Evolutionary conservation across 2,888 invertebrate genomes (phyloP).

Genomic region (Odontocolon sp.): DNA sequence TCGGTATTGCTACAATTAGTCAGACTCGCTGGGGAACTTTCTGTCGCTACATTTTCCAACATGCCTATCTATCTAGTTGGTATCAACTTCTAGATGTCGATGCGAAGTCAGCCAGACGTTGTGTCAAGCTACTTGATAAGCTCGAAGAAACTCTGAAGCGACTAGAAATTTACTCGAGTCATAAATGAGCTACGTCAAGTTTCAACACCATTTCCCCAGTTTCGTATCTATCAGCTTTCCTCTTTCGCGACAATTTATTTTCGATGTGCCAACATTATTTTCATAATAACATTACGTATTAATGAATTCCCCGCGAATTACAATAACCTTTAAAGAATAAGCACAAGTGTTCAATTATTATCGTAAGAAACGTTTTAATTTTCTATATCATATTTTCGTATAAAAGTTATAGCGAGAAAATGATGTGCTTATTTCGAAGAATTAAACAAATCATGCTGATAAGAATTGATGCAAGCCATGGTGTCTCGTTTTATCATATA

Average conservation of each 20-base stretch:
- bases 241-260: no score
- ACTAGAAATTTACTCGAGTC: neutral
- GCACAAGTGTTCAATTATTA: neutral
- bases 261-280: no score
- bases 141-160: neutral
- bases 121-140: neutral
- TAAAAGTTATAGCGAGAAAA: no score
- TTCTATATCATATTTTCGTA: no score
- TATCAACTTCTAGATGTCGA: conserved; percentile 5
- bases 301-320: neutral
- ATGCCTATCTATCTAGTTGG: neutral
- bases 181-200: neutral
- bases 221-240: neutral
- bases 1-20: conserved; percentile 71
- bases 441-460: no score
- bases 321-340: neutral
- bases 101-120: neutral
- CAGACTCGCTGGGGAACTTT: conserved; percentile 59
- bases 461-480: no score
- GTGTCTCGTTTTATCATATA: no score
- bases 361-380: no score
- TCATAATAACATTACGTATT: no score
- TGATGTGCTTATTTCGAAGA: no score
- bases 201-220: neutral
- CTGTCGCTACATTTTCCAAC: conserved; percentile 21